Evolutionary conservation across 2,888 invertebrate genomes (phyloP), one percentile per base, ranked within the genome.

Genomic region (Heliothis peltigera): DNA sequence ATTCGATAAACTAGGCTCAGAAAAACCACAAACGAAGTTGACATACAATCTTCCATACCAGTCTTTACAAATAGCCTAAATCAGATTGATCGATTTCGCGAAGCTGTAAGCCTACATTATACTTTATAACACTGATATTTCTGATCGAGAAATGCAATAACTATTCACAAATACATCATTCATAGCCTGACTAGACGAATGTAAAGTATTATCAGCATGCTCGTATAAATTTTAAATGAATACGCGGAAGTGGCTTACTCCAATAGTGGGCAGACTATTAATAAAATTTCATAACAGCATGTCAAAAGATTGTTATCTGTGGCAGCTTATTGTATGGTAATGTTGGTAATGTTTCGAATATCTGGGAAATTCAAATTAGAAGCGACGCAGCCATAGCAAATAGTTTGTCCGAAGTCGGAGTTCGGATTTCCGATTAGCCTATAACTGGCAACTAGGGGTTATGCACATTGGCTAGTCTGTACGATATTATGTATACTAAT

Each of bases 271-370:
- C 42, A 43, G 73, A 53, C 56, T 77, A 44, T 70, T 73, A 77
- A 77, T 77, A 72, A 66, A 66, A 74, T 79, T 75, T 71, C 62
- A 64, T 80, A 78, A 71, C 61, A 61, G 68, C 62, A 49, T 82
- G 56, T 67, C 57, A 35, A 49, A 63, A 60, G 75, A 76, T 78
- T 54, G 65, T 74, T 54, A 82, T 84, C 75, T 69, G 48, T 49
- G 44, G 59, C 58, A 46, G 55, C 69, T 65, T 74, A 85, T 85
- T 85, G 86, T 85, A 85, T 85, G 85, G 65, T 78, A 85, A 85
- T 85, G 59, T 53, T 57, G 65, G 62, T 67, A 71, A 74, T 70
- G 75, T 59, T 49, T 59, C 39, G 56, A 75, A 62, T 80, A 82
- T 78, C 77, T 76, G 67, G 57, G 65, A 71, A 70, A 83, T 84